These are phyloP conservation scores for Ceratosolen fusciceps DNA, from an alignment of 1,140 invertebrate species.

Conservation along the genomic window DNA sequence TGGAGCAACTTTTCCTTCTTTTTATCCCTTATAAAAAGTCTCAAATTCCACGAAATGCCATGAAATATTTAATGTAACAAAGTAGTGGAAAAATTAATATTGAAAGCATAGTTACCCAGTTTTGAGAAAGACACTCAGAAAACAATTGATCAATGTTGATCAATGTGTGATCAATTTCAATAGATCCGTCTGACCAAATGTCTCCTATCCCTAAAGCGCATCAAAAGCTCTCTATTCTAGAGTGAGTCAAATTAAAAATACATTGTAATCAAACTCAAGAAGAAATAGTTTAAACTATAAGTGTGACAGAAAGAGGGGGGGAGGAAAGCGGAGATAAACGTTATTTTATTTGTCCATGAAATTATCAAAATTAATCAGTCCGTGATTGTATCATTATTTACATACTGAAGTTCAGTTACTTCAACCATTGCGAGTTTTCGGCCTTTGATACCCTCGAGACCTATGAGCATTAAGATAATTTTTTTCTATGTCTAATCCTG, in stretches of 20 bases:
- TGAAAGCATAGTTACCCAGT: too few relatives aligned
- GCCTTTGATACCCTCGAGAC: too few relatives aligned
- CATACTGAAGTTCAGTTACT: neutral
- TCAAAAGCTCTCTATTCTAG: neutral
- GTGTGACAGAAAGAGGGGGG: neutral
- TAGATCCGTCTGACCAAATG: neutral
- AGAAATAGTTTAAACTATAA: neutral
- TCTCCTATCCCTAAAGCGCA: neutral
- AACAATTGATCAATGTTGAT: too few relatives aligned
- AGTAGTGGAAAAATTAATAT: too few relatives aligned
- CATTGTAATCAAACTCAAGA: neutral
- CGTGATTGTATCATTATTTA: neutral
- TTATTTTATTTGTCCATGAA: neutral
- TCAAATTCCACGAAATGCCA: neutral
- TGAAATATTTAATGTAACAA: neutral
- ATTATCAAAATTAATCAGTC: neutral
- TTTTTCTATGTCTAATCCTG: too few relatives aligned
- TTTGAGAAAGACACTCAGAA: too few relatives aligned
- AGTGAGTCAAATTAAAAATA: neutral
- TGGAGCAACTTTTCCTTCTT: too few relatives aligned
- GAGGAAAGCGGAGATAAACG: neutral
- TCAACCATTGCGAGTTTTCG: neutral
- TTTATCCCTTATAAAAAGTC: neutral
- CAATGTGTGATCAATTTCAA: constrained; percentile 15
- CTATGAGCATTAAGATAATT: too few relatives aligned